phyloP scores from a whole-genome alignment of 1,140 invertebrate genomes.

The Ridgeia piscesae region DNA sequence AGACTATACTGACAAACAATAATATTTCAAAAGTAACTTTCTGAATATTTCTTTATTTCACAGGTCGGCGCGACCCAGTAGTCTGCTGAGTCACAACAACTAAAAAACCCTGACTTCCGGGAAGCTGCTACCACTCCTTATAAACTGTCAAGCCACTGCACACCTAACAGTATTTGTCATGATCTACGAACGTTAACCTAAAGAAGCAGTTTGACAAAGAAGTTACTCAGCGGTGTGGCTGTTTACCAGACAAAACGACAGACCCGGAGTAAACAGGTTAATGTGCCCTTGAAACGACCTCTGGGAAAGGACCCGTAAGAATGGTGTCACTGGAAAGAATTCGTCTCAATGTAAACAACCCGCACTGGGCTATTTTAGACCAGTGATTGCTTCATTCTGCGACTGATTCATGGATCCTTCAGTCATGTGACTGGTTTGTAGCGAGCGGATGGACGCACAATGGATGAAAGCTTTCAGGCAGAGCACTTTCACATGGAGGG shows the following conservation, averaged over 20 bases:
- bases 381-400: neutral
- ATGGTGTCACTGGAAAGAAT: neutral
- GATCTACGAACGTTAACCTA: neutral
- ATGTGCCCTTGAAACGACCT: neutral
- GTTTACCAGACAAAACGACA: neutral
- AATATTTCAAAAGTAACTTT: neutral
- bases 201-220: neutral
- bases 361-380: neutral
- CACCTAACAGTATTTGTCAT: neutral
- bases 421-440: neutral
- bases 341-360: neutral
- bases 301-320: neutral
- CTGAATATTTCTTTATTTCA: neutral
- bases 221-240: neutral
- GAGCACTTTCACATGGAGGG: neutral
- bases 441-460: neutral
- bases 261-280: neutral
- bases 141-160: neutral
- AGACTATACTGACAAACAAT: neutral
- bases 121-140: neutral
- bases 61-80: too few species aligned
- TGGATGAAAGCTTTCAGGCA: neutral
- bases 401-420: neutral
- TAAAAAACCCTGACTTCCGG: neutral
- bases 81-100: neutral